These are phyloP conservation scores for Cetonia aurata DNA, from an alignment of 2,888 invertebrate genomes.

Conservation along the genomic window DNA sequence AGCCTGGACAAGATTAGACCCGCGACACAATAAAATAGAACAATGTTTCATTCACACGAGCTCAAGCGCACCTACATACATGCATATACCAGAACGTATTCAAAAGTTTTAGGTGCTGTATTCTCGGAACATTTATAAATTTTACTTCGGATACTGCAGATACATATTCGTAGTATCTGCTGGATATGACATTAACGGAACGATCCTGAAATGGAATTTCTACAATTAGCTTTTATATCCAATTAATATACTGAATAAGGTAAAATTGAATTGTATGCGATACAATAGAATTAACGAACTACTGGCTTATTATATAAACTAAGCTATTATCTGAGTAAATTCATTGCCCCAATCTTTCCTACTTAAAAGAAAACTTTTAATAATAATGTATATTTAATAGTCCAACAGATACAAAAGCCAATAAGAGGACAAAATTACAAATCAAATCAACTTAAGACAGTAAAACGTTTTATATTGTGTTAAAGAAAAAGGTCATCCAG, in stretches of 20 bases:
- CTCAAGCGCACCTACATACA: neutral
- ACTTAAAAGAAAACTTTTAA: no score
- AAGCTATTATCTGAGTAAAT: no score
- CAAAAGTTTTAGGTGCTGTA: constrained; percentile 3
- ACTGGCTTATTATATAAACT: no score
- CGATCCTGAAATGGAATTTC: constrained; percentile 16
- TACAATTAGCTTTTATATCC: constrained; percentile 3
- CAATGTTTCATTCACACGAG: constrained; percentile 32
- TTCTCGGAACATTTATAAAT: constrained; percentile 9
- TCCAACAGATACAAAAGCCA: no score
- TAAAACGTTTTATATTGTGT: no score
- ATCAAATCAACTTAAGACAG: no score
- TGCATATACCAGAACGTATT: neutral
- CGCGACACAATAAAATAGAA: constrained; percentile 27
- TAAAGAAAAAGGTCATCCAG: no score
- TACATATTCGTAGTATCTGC: no score
- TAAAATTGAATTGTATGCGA: neutral
- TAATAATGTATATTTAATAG: no score
- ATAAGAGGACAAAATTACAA: no score
- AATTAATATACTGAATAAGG: neutral
- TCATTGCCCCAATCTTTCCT: no score
- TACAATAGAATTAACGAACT: no score
- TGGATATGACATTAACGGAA: constrained; percentile 1
- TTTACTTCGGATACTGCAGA: constrained; percentile 7
- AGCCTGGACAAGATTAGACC: constrained; percentile 33